Percentiles rank a stretch among this genome's conserved stretches.
These are phyloP conservation scores for Hyposmocoma kahamanoa DNA, from an alignment of 1,140 invertebrate species.

Conservation along the genomic window DNA sequence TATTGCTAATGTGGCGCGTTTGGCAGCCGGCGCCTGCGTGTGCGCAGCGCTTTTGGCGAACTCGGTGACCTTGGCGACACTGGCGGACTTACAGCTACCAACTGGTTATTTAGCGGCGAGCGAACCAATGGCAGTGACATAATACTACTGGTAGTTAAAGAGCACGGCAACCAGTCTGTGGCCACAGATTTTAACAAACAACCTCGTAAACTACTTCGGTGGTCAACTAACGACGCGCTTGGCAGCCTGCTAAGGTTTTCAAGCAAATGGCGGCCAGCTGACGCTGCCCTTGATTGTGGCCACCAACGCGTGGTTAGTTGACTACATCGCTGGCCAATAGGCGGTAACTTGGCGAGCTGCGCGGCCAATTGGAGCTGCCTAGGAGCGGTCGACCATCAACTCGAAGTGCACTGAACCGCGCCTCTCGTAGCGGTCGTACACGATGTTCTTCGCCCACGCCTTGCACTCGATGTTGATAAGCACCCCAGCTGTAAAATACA, in stretches of 20 bases:
- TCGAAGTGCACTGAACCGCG: slow-evolving; percentile 97
- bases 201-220: background rate
- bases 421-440: slow-evolving; percentile 88
- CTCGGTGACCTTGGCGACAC: slow-evolving; percentile 16
- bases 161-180: slow-evolving; percentile 8
- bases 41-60: slow-evolving; percentile 13
- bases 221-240: background rate
- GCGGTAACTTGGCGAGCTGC: background rate
- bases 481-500: slow-evolving; percentile 80
- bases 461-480: slow-evolving; percentile 97
- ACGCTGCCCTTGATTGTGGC: background rate
- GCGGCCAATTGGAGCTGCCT: slow-evolving; percentile 18
- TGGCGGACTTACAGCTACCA: background rate
- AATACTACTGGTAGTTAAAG: background rate
- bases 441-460: slow-evolving; percentile 95
- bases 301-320: background rate
- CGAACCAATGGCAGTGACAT: background rate
- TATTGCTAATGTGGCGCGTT: slow-evolving; percentile 58
- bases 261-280: too few relatives aligned
- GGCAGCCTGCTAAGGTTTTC: background rate
- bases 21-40: slow-evolving; percentile 14
- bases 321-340: background rate
- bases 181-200: background rate
- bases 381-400: slow-evolving; percentile 86
- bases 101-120: background rate